phyloP scores from a whole-genome alignment of 2,797 vertebrate species.

The Monodelphis domestica region DNA sequence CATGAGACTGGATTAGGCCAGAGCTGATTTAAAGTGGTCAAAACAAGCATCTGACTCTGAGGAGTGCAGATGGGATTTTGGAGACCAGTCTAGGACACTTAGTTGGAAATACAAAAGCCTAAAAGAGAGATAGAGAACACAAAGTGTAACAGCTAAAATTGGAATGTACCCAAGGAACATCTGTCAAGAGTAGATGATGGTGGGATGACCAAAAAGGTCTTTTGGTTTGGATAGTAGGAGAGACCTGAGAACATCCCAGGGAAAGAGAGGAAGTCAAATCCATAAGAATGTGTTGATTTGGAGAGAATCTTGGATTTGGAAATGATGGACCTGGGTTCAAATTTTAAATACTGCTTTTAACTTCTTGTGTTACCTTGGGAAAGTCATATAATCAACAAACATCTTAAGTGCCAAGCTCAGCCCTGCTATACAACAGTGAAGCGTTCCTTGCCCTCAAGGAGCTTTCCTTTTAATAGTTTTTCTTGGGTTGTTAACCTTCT shows the following conservation, averaged over 20 bases:
- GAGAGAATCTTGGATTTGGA: neutral
- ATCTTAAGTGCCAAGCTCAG: neutral
- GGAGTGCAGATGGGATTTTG: slow-evolving; percentile 26
- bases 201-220: neutral
- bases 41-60: neutral
- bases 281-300: neutral
- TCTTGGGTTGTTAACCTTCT: neutral
- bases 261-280: neutral
- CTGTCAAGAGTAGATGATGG: neutral
- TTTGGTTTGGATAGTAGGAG: slow-evolving; percentile 7
- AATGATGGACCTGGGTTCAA: neutral
- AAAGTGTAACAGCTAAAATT: slow-evolving; percentile 6
- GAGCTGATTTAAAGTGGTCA: slow-evolving; percentile 16
- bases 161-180: slow-evolving; percentile 18
- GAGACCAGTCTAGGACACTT: slow-evolving; percentile 16
- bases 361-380: neutral
- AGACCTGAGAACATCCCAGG: slow-evolving; percentile 16
- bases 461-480: neutral
- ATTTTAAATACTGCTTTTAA: too few relatives aligned
- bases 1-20: slow-evolving; percentile 49
- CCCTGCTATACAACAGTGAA: neutral
- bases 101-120: neutral
- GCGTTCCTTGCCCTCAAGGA: neutral
- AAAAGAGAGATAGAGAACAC: slow-evolving; percentile 22
- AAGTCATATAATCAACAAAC: neutral